phyloP scores from a whole-genome alignment of 2,888 invertebrate species.

The Cynaeus angustus region DNA sequence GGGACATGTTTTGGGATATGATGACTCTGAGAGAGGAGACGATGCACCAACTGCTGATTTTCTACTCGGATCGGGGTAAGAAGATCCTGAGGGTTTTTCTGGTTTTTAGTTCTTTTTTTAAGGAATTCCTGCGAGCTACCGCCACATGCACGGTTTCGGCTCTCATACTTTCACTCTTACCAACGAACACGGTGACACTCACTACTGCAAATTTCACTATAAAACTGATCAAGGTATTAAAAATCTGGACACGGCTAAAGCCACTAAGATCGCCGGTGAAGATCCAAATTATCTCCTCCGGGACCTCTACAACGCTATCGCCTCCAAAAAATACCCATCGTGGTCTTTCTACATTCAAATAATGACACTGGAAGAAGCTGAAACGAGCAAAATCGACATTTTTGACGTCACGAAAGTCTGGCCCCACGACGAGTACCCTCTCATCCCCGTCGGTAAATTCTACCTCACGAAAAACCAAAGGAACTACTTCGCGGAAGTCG shows the following conservation, averaged over 20 bases:
- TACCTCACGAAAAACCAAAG: slow-evolving; percentile 91
- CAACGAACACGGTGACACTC: slow-evolving; percentile 80
- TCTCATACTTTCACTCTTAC: slow-evolving; percentile 94
- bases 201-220: slow-evolving; percentile 95
- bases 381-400: slow-evolving; percentile 87
- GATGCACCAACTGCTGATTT: slow-evolving; percentile 88
- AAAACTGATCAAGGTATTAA: slow-evolving; percentile 93
- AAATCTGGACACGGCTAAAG: slow-evolving; percentile 81
- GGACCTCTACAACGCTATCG: slow-evolving; percentile 93
- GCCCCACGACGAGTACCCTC: slow-evolving; percentile 90
- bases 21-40: slow-evolving; percentile 90
- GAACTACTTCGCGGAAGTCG: slow-evolving; percentile 95
- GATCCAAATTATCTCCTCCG: slow-evolving; percentile 93
- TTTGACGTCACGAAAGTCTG: slow-evolving; percentile 96
- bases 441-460: slow-evolving; percentile 91
- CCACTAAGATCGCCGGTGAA: slow-evolving; percentile 79
- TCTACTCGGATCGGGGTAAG: slow-evolving; percentile 91
- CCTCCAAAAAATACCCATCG: slow-evolving; percentile 80
- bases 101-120: background rate
- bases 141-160: slow-evolving; percentile 87
- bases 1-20: slow-evolving; percentile 98
- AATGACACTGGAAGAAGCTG: slow-evolving; percentile 92
- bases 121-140: slow-evolving; percentile 87
- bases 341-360: slow-evolving; percentile 90
- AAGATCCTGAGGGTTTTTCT: no score